Conservation (phyloP, 1,140 invertebrate species). For the Oncopodura yosiiana region DNA sequence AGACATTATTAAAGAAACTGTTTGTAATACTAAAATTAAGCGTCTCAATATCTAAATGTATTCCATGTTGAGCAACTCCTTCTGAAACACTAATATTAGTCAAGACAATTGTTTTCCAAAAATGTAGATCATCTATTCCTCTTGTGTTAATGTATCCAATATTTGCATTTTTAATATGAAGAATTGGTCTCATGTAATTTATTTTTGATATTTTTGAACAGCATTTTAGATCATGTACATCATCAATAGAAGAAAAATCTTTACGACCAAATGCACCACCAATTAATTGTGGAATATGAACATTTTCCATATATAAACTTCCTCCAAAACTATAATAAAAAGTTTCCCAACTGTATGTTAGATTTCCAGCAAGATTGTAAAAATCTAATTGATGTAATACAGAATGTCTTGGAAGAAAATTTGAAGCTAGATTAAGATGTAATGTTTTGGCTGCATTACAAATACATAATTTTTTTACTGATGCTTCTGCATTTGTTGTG, state of each 20-base stretch:
- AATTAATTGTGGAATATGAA: neutral
- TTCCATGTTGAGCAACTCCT: no score
- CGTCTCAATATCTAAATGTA: neutral
- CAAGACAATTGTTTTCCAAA: slow-evolving; percentile 1
- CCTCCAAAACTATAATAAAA: neutral
- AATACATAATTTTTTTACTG: neutral
- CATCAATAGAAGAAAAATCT: neutral
- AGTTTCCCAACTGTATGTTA: neutral
- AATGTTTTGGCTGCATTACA: neutral
- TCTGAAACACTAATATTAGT: no score
- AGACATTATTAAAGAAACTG: neutral
- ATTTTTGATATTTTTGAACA: neutral
- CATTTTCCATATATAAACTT: neutral
- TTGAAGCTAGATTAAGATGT: neutral
- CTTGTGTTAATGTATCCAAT: neutral
- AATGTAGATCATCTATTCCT: neutral
- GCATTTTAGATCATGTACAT: no score
- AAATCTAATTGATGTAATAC: neutral
- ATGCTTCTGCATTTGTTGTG: neutral
- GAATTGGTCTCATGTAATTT: neutral
- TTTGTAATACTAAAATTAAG: neutral
- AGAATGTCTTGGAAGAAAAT: neutral
- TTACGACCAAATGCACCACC: neutral
- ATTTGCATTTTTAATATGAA: neutral
- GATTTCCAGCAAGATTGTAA: neutral